These are phyloP conservation scores for Lasioglossum oenotherae DNA, from an alignment of 2,888 invertebrate genomes.

Conservation along the genomic window DNA sequence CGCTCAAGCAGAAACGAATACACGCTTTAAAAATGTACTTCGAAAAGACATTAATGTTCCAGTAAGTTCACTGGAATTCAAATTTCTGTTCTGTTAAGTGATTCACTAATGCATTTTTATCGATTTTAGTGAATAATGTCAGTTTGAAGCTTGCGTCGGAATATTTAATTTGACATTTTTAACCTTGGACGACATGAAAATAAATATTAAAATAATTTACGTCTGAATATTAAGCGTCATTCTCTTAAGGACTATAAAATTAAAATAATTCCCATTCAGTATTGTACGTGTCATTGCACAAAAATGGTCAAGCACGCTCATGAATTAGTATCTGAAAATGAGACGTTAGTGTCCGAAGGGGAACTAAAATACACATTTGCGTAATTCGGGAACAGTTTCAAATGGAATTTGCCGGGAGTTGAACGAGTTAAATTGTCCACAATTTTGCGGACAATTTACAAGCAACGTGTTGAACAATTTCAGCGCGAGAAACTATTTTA, in stretches of 20 bases:
- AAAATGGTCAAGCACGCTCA: background rate
- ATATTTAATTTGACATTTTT: no score
- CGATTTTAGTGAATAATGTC: background rate
- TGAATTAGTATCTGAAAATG: background rate
- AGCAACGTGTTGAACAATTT: conserved; percentile 1
- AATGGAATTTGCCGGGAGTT: background rate
- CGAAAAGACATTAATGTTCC: background rate
- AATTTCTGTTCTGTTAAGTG: background rate
- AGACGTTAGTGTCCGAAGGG: background rate
- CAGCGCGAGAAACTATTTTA: background rate
- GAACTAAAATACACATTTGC: background rate
- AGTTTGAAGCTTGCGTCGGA: no score
- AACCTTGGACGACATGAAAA: background rate
- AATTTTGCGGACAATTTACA: background rate
- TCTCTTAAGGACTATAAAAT: background rate
- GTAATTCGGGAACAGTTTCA: background rate
- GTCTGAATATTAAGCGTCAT: background rate
- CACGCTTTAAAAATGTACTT: background rate
- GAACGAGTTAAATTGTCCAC: background rate
- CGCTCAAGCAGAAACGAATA: background rate
- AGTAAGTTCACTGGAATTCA: background rate
- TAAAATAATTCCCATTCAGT: background rate
- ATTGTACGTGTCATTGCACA: background rate
- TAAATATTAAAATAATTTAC: background rate
- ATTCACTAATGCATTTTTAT: background rate